phyloP scores from a whole-genome alignment of 1,140 invertebrate species.

The Heliconius eleuchia region DNA sequence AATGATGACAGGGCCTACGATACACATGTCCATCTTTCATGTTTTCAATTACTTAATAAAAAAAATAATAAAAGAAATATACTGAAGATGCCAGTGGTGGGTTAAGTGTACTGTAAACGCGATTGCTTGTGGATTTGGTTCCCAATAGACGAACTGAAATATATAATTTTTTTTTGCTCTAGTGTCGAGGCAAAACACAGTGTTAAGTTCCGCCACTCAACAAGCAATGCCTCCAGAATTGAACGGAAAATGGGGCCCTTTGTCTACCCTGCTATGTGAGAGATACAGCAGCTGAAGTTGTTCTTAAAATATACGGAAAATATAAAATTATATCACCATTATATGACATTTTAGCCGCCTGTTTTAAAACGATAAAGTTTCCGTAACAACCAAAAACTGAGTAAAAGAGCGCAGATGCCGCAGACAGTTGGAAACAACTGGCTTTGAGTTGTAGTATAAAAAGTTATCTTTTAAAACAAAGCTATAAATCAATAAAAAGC shows the following conservation, averaged over 20 bases:
- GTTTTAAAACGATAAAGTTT: conserved; percentile 72
- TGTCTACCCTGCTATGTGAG: too few species aligned
- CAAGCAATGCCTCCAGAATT: too few species aligned
- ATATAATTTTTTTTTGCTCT: too few species aligned
- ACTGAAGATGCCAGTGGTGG: too few species aligned
- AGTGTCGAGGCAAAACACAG: too few species aligned
- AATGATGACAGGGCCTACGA: conserved; percentile 43
- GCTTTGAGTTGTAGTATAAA: conserved; percentile 67
- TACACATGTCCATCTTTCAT: conserved; percentile 51
- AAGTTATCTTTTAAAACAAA: conserved; percentile 74
- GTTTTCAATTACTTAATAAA: conserved; percentile 38
- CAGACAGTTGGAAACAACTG: conserved; percentile 77
- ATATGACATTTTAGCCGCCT: conserved; percentile 22
- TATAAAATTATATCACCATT: not conserved
- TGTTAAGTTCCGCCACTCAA: too few species aligned
- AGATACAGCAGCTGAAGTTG: too few species aligned
- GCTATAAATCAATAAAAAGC: conserved; percentile 76
- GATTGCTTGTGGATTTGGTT: too few species aligned
- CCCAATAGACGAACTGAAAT: too few species aligned
- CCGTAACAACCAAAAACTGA: conserved; percentile 66
- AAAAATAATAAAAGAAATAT: too few species aligned
- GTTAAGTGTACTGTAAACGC: too few species aligned
- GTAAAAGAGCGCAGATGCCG: conserved; percentile 71
- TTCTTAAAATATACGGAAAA: not conserved
- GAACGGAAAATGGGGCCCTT: too few species aligned